Conservation (phyloP, 1,140 invertebrate genomes). For the Zeugodacus cucurbitae region DNA sequence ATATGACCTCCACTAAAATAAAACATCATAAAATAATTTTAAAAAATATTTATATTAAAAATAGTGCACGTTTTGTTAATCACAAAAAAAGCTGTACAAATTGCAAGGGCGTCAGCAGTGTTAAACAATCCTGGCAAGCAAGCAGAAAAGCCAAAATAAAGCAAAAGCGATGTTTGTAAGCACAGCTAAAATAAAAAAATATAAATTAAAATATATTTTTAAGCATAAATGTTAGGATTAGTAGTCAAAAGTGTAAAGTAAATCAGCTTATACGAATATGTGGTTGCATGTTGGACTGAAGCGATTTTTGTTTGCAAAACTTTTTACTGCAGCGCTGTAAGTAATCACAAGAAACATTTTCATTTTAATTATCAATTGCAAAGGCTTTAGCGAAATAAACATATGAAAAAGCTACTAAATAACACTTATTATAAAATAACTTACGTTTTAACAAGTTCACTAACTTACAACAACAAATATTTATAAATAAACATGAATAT, state of each 20-base stretch:
- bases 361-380: constrained; percentile 23
- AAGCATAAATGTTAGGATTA: neutral
- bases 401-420: too few species aligned
- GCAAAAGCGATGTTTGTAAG: neutral
- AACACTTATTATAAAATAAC: too few species aligned
- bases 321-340: constrained; percentile 39
- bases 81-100: neutral
- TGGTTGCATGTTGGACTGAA: constrained; percentile 34
- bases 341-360: constrained; percentile 30
- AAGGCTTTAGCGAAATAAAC: neutral
- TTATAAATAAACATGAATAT: constrained; percentile 42
- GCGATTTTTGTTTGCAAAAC: constrained; percentile 34
- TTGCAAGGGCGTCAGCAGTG: neutral
- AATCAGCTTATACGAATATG: constrained; percentile 14
- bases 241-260: neutral
- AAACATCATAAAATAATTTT: too few species aligned
- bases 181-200: neutral
- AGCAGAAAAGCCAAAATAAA: neutral
- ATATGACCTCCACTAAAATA: too few species aligned
- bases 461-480: neutral
- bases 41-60: neutral
- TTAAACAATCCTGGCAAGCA: neutral
- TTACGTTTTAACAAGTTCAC: too few species aligned
- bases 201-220: neutral
- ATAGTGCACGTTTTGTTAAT: neutral